These are phyloP conservation scores for Scleropages formosus DNA, from an alignment of 2,797 vertebrate genomes.

Conservation along the genomic window DNA sequence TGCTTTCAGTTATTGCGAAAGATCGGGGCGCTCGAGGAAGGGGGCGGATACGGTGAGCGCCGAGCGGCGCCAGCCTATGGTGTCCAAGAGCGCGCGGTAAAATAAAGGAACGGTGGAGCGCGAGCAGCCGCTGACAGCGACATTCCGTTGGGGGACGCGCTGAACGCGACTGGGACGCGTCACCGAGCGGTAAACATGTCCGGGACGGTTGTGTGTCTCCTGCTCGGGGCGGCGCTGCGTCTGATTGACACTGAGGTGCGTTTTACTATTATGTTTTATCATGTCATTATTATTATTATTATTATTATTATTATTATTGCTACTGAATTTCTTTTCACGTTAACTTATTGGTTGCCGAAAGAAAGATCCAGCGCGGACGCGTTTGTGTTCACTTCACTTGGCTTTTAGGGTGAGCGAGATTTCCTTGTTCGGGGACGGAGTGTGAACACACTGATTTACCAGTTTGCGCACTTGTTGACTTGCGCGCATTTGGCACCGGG, in stretches of 20 bases:
- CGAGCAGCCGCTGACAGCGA: not conserved
- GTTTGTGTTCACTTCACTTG: not conserved
- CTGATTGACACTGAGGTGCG: conserved; percentile 1
- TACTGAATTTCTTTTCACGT: too few species aligned
- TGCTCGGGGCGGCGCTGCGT: not conserved
- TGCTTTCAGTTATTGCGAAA: too few species aligned
- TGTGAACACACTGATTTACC: too few species aligned
- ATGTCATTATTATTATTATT: not conserved
- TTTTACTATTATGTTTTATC: not conserved
- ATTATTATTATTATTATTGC: not conserved
- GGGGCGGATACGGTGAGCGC: too few species aligned
- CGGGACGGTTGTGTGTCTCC: not conserved
- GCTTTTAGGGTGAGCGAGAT: not conserved
- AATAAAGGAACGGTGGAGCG: too few species aligned
- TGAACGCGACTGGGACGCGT: conserved; percentile 9
- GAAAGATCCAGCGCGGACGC: not conserved
- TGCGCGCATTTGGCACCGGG: too few species aligned
- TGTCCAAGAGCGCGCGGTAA: too few species aligned
- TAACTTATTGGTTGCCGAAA: too few species aligned
- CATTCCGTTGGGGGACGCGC: not conserved
- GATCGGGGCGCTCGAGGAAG: too few species aligned
- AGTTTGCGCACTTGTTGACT: too few species aligned
- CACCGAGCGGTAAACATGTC: not conserved
- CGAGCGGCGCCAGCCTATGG: too few species aligned
- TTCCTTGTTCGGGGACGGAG: too few species aligned